phyloP scores from a whole-genome alignment of 2,888 invertebrate species.

The Nomada flava region DNA sequence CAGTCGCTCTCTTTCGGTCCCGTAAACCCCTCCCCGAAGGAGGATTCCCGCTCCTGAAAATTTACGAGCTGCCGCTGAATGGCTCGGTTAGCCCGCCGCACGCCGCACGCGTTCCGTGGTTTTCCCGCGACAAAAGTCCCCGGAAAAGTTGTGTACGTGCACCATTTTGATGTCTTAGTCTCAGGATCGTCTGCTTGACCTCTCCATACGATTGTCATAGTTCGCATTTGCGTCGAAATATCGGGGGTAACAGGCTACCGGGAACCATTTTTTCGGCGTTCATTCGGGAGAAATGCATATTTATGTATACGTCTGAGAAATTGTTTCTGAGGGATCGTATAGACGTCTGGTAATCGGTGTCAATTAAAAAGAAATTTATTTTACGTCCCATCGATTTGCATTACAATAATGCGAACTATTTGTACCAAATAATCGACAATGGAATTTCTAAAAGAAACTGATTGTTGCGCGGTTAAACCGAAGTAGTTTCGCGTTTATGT shows the following conservation, averaged over 20 bases:
- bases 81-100: slow-evolving; percentile 51
- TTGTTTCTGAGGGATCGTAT: no score
- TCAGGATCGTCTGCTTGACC: slow-evolving; percentile 25
- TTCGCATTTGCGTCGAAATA: not conserved
- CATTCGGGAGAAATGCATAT: not conserved
- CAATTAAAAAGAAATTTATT: no score
- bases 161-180: slow-evolving; percentile 57
- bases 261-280: not conserved
- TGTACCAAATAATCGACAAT: no score
- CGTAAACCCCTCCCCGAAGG: slow-evolving; percentile 75
- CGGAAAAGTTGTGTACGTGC: slow-evolving; percentile 50
- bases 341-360: no score
- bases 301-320: no score
- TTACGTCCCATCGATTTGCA: no score
- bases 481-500: no score
- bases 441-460: no score
- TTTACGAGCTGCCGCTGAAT: slow-evolving; percentile 79
- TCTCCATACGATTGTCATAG: slow-evolving; percentile 18
- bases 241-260: not conserved
- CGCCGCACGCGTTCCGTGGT: slow-evolving; percentile 67
- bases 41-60: slow-evolving; percentile 78
- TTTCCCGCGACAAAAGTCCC: slow-evolving; percentile 68
- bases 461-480: no score
- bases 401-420: no score
- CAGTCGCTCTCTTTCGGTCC: slow-evolving; percentile 72